Percentiles rank a stretch among this genome's conserved stretches.
These are phyloP conservation scores for Cybosia mesomella DNA, from an alignment of 2,888 invertebrate genomes.

Conservation along the genomic window DNA sequence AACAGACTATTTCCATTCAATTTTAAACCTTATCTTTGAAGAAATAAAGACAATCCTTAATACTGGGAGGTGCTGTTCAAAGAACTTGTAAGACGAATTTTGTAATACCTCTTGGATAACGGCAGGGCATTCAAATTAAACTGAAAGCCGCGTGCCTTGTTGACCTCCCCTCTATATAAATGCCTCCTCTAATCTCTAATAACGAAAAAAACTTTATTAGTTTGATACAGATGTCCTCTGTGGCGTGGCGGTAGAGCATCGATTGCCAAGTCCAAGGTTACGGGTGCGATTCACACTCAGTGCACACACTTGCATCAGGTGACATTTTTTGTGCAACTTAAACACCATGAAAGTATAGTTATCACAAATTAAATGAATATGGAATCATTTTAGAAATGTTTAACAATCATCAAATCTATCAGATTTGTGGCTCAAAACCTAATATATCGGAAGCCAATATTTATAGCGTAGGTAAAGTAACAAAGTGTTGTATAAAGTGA, in stretches of 20 bases:
- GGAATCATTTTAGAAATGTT: conserved; percentile 14
- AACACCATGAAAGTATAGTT: too few relatives aligned
- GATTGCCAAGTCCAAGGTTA: too few relatives aligned
- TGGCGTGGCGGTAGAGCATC: too few relatives aligned
- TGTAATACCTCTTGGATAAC: conserved; percentile 66
- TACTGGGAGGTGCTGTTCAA: conserved; percentile 18
- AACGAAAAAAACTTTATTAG: too few relatives aligned
- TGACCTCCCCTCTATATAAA: conserved; percentile 54
- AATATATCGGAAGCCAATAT: conserved; percentile 72
- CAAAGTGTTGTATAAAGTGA: conserved; percentile 72
- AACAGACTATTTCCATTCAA: conserved; percentile 25
- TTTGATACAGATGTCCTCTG: too few relatives aligned
- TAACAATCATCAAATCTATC: conserved; percentile 50
- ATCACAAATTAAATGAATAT: too few relatives aligned
- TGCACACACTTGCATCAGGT: too few relatives aligned
- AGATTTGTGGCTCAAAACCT: conserved; percentile 49
- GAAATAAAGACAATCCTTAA: conserved; percentile 33
- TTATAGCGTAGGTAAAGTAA: conserved; percentile 68
- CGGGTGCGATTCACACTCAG: too few relatives aligned
- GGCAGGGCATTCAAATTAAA: conserved; percentile 71
- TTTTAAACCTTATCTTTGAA: conserved; percentile 44
- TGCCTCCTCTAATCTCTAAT: neutral
- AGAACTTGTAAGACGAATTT: conserved; percentile 49
- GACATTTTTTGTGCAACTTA: too few relatives aligned
- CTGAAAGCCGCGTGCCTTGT: conserved; percentile 65